These are phyloP conservation scores for Theropithecus gelada DNA, from an alignment of 2,113 vertebrate genomes.

Conservation along the genomic window DNA sequence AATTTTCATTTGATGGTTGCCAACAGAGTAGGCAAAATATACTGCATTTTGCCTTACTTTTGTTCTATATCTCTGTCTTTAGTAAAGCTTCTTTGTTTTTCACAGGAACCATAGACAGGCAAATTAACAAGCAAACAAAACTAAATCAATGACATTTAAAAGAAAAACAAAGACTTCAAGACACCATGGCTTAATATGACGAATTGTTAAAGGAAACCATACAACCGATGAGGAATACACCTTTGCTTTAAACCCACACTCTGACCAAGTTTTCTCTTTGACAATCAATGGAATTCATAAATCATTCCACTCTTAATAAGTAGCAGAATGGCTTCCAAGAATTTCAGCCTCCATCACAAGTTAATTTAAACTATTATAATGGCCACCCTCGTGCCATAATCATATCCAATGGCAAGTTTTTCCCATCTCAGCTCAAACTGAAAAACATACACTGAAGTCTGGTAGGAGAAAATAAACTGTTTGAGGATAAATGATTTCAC, in stretches of 20 bases:
- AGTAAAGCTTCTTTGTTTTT: not conserved
- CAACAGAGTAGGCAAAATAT: not conserved
- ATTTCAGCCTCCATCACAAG: not conserved
- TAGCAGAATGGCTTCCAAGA: not conserved
- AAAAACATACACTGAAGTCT: not conserved
- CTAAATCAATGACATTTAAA: not conserved
- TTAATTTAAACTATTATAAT: not conserved
- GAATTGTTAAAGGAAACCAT: not conserved
- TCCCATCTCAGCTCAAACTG: not conserved
- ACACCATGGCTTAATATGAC: not conserved
- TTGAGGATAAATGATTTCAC: not conserved
- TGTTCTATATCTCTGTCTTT: not conserved
- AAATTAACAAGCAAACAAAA: not conserved
- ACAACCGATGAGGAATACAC: not conserved
- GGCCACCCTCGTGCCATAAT: not conserved
- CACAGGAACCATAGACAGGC: not conserved
- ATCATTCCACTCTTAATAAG: not conserved
- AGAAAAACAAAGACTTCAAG: not conserved
- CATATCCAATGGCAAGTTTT: not conserved
- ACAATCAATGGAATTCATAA: not conserved
- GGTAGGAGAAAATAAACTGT: not conserved
- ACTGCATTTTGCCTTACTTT: not conserved
- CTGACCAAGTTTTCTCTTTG: not conserved
- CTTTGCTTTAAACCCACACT: not conserved
- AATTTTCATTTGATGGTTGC: not conserved